Evolutionary conservation across 1,140 invertebrate species (phyloP).

Genomic region (Camponotus vicinus): DNA sequence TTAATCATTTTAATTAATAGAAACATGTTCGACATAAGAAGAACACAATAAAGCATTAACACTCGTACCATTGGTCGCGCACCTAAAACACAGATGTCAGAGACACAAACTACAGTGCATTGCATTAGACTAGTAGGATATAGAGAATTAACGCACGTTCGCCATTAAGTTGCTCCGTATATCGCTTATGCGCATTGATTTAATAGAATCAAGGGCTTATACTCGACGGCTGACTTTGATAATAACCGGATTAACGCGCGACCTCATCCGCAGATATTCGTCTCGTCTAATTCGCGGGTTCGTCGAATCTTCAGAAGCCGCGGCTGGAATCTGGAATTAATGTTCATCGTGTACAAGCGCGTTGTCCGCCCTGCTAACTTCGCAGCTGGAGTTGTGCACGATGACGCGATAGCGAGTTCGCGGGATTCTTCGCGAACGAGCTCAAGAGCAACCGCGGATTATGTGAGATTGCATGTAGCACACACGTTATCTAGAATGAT

Average conservation of each 20-base stretch:
- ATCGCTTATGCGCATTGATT: slow-evolving; percentile 28
- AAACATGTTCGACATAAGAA: not conserved
- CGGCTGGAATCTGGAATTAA: slow-evolving; percentile 58
- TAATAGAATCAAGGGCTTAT: slow-evolving; percentile 17
- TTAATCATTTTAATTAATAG: not conserved
- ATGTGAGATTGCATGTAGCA: not conserved
- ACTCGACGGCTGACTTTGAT: slow-evolving; percentile 33
- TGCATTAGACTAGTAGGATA: not conserved
- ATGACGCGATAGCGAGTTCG: slow-evolving; percentile 6
- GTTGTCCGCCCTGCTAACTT: slow-evolving; percentile 35
- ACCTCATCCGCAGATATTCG: slow-evolving; percentile 37
- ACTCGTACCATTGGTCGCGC: not conserved
- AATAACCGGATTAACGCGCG: slow-evolving; percentile 51
- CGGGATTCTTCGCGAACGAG: slow-evolving; percentile 32
- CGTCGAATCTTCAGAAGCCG: slow-evolving; percentile 50
- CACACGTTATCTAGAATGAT: not conserved
- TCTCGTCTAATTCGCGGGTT: slow-evolving; percentile 51
- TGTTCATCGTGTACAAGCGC: slow-evolving; percentile 42
- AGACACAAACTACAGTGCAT: not conserved
- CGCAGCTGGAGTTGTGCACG: not conserved
- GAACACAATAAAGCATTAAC: not conserved
- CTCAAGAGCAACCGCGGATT: slow-evolving; percentile 6
- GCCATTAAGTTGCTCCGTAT: slow-evolving; percentile 8
- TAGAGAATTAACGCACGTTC: slow-evolving; percentile 33
- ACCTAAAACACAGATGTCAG: not conserved